These are phyloP conservation scores for Stenurella melanura DNA, from an alignment of 2,888 invertebrate genomes.

Conservation along the genomic window DNA sequence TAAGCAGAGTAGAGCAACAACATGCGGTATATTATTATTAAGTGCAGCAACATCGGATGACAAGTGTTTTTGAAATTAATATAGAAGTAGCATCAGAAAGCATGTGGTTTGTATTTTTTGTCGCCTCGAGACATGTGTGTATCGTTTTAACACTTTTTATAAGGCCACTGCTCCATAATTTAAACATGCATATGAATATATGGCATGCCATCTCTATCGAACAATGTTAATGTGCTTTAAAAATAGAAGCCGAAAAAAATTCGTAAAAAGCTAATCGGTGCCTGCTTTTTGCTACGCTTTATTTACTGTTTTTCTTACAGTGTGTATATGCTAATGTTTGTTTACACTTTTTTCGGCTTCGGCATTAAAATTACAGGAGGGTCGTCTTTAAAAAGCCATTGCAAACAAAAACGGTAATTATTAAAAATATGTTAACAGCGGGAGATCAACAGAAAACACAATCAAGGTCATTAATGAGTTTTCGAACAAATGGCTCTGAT, in stretches of 20 bases:
- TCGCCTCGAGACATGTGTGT: slow-evolving; percentile 61
- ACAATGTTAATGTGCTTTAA: slow-evolving; percentile 53
- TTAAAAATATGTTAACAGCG: too few relatives aligned
- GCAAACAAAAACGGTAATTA: not conserved
- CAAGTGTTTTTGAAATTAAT: slow-evolving; percentile 64
- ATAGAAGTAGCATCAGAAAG: slow-evolving; percentile 54
- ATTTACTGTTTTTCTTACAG: slow-evolving; percentile 45
- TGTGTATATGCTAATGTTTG: slow-evolving; percentile 43
- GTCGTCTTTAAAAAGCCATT: not conserved
- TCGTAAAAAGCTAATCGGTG: slow-evolving; percentile 57
- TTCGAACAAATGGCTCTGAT: too few relatives aligned
- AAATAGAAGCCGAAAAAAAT: slow-evolving; percentile 57
- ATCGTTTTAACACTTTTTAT: slow-evolving; percentile 63
- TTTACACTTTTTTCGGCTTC: slow-evolving; percentile 46
- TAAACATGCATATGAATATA: slow-evolving; percentile 58
- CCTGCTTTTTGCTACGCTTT: slow-evolving; percentile 38
- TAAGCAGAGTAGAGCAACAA: not conserved
- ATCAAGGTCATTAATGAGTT: too few relatives aligned
- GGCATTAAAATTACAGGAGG: not conserved
- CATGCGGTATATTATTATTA: slow-evolving; percentile 43
- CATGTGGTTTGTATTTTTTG: slow-evolving; percentile 64
- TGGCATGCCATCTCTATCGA: slow-evolving; percentile 45
- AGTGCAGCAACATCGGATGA: slow-evolving; percentile 49
- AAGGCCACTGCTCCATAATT: slow-evolving; percentile 64
- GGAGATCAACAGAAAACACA: too few relatives aligned